These are phyloP conservation scores for Hirtodrosophila alboralis DNA, from an alignment of 2,888 invertebrate genomes.

Conservation along the genomic window DNA sequence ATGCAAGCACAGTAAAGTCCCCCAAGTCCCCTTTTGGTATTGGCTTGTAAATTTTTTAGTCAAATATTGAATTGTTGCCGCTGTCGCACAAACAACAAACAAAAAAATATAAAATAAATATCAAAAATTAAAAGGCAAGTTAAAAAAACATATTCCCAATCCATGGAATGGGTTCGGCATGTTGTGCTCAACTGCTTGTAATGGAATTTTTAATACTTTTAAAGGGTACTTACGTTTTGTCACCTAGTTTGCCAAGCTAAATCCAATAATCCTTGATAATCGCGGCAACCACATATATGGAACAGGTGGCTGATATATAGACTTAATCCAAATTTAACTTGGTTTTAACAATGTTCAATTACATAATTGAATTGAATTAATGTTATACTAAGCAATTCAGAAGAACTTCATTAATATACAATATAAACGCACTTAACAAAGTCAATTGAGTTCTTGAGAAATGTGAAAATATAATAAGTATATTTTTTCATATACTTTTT, in stretches of 20 bases:
- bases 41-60: conserved; percentile 56
- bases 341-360: no score
- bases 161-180: background rate
- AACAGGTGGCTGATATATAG: no score
- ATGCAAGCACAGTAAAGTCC: conserved; percentile 27
- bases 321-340: no score
- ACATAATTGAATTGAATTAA: no score
- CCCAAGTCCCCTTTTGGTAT: background rate
- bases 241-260: background rate
- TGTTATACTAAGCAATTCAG: no score
- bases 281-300: no score
- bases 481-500: no score
- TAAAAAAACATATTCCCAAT: conserved; percentile 30
- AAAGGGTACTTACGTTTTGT: background rate
- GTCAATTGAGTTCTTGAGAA: no score
- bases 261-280: conserved; percentile 12
- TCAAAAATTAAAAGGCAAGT: conserved; percentile 9
- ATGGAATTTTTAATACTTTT: conserved; percentile 13
- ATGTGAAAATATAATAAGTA: no score
- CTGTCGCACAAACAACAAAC: conserved; percentile 8
- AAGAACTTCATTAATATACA: no score
- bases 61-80: conserved; percentile 54
- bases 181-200: conserved; percentile 12
- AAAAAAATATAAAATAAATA: conserved; percentile 2
- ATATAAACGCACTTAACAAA: no score